These are phyloP conservation scores for Apostichopus parvimensis DNA, from an alignment of 35 echinoderm and acorn worm species.

Conservation along the genomic window DNA sequence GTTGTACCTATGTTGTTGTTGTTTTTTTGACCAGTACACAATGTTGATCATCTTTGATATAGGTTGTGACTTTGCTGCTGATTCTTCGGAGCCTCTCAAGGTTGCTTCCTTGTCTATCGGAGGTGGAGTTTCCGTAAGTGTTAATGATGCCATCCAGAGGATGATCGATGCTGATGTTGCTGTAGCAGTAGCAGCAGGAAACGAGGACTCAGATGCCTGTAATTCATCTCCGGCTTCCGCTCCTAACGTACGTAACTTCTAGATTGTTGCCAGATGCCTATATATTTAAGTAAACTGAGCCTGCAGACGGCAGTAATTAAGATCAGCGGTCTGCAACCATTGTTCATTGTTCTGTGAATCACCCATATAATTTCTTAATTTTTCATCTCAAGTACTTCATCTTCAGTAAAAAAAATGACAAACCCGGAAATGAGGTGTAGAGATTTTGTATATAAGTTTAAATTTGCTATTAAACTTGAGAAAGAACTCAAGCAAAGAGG, in stretches of 20 bases:
- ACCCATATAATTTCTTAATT: no score
- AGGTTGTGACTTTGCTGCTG: conserved; percentile 37
- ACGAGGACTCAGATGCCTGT: conserved; percentile 51
- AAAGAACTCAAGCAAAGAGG: no score
- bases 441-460: no score
- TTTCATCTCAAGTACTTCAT: no score
- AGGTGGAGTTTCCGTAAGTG: conserved; percentile 29
- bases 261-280: neutral
- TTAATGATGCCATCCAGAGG: conserved; percentile 50
- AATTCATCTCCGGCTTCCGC: conserved; percentile 59
- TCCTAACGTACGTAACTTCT: conserved; percentile 14
- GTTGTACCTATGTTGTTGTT: no score
- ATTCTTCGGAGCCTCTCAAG: neutral
- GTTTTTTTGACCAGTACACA: no score
- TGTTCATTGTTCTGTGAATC: no score
- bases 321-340: no score
- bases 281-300: neutral
- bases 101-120: conserved; percentile 64
- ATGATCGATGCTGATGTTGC: conserved; percentile 25
- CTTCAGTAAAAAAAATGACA: no score
- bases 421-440: no score
- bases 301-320: no score
- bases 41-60: neutral
- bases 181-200: conserved; percentile 62
- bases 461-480: no score